Conservation (phyloP, 2,888 invertebrate genomes). For the Campopleginae sp. region DNA sequence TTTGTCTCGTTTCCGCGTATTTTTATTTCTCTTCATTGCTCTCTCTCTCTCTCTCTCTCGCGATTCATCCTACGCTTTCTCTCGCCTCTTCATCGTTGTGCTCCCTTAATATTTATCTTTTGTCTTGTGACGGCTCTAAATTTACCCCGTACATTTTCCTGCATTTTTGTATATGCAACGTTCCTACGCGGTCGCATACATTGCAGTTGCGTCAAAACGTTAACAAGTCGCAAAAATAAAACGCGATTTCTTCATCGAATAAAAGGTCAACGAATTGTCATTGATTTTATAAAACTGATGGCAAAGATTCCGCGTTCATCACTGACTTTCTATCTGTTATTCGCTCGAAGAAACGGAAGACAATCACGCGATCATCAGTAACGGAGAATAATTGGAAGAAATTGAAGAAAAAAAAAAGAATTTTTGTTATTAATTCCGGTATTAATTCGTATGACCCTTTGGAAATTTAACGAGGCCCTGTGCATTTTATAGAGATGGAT, state of each 20-base stretch:
- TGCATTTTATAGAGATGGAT: background rate
- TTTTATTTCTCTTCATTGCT: slow-evolving; percentile 22
- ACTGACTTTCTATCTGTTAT: no score
- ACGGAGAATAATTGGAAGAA: no score
- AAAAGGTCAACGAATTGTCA: background rate
- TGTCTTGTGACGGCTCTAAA: background rate
- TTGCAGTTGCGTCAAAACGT: background rate
- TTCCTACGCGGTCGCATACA: background rate
- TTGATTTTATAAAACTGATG: background rate
- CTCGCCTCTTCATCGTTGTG: slow-evolving; percentile 27
- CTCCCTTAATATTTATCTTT: background rate
- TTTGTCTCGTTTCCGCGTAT: slow-evolving; percentile 56
- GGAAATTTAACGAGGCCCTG: background rate
- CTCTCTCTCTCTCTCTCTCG: slow-evolving; percentile 17
- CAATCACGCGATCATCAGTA: no score
- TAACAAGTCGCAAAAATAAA: background rate
- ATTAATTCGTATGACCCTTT: background rate
- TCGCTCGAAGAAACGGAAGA: no score
- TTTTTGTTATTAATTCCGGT: background rate
- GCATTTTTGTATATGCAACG: background rate
- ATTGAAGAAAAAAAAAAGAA: no score
- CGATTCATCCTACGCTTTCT: slow-evolving; percentile 47
- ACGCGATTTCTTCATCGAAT: background rate
- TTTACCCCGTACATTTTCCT: background rate
- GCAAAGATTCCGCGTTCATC: background rate